Conservation (phyloP, 2,888 invertebrate species). For the Drosophila eohydei region DNA sequence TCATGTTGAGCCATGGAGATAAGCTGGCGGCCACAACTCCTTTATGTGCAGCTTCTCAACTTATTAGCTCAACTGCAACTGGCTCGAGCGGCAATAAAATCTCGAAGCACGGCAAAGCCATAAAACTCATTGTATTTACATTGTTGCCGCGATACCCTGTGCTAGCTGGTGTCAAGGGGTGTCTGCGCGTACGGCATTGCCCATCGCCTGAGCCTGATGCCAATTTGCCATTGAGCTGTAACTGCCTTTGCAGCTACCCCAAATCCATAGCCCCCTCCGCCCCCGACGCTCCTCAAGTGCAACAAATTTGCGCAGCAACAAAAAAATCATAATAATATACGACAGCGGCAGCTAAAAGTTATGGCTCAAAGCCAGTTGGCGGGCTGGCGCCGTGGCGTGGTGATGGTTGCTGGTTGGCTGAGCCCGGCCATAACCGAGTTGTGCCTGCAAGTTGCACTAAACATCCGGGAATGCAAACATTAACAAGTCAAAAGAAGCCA, state of each 20-base stretch:
- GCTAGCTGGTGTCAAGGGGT: no score
- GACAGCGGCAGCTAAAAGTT: slow-evolving; percentile 60
- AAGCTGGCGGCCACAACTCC: slow-evolving; percentile 7
- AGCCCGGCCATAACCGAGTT: slow-evolving; percentile 28
- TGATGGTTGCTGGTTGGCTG: background rate
- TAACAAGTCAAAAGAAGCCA: slow-evolving; percentile 36
- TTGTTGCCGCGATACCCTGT: slow-evolving; percentile 39
- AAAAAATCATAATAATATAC: slow-evolving; percentile 50
- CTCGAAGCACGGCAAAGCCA: slow-evolving; percentile 44
- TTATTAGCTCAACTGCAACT: slow-evolving; percentile 42
- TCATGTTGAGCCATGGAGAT: slow-evolving; percentile 18
- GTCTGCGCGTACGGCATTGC: no score
- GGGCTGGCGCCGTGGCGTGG: background rate
- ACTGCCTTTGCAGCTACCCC: background rate
- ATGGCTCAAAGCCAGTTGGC: slow-evolving; percentile 24
- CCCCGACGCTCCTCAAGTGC: slow-evolving; percentile 19
- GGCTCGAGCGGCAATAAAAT: slow-evolving; percentile 45
- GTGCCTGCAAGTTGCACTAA: slow-evolving; percentile 61
- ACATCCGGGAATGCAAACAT: slow-evolving; percentile 69
- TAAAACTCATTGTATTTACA: slow-evolving; percentile 66
- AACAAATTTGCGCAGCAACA: slow-evolving; percentile 47
- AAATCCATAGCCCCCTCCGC: background rate
- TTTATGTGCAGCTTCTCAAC: slow-evolving; percentile 14
- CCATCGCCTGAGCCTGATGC: no score
- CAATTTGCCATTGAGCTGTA: no score